Conservation (phyloP, 2,113 vertebrate genomes). For the Salvelinus alpinus region DNA sequence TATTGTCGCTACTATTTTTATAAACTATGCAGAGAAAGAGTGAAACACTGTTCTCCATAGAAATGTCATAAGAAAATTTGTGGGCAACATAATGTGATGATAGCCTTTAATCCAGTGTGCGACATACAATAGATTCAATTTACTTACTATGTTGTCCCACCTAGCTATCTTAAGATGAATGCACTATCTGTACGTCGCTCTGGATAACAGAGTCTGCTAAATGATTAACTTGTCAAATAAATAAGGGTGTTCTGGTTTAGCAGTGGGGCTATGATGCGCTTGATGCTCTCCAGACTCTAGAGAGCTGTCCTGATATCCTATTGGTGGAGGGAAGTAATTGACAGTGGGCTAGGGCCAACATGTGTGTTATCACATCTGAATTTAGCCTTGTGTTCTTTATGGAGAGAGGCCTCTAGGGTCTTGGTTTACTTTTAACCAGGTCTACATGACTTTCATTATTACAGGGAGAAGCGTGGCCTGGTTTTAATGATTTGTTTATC, state of each 20-base stretch:
- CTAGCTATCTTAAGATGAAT: too few species aligned
- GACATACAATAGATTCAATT: not conserved
- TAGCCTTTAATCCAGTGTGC: not conserved
- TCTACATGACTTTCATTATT: not conserved
- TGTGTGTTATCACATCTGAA: not conserved
- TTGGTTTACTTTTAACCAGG: not conserved
- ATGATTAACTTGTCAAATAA: not conserved
- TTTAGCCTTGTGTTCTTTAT: not conserved
- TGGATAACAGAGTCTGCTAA: too few species aligned
- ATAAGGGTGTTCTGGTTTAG: not conserved
- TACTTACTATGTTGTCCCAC: not conserved
- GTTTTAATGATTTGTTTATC: not conserved
- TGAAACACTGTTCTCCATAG: too few species aligned
- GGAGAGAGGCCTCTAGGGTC: not conserved
- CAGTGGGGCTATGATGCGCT: not conserved
- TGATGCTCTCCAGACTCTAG: not conserved
- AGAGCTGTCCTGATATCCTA: constrained; percentile 14
- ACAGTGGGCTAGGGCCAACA: not conserved
- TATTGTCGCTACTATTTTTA: too few species aligned
- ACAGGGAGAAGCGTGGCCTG: not conserved
- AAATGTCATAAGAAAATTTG: too few species aligned
- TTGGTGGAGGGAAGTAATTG: not conserved
- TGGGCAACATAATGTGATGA: not conserved
- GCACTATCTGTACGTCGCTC: too few species aligned
- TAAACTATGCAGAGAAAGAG: too few species aligned